Conservation (phyloP, 1,140 invertebrate genomes). For the Drosophila equinoxialis region DNA sequence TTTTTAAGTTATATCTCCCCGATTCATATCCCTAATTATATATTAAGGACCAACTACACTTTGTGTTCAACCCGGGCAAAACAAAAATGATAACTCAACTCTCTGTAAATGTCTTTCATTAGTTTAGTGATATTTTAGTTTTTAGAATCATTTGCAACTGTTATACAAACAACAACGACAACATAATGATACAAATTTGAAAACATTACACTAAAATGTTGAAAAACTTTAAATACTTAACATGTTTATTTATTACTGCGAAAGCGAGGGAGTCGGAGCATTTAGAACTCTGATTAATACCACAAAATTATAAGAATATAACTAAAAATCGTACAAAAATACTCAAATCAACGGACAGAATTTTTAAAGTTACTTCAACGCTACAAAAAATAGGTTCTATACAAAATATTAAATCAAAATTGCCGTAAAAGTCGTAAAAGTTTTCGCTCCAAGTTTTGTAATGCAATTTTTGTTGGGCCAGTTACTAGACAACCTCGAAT, state of each 20-base stretch:
- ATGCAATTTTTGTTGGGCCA: no score
- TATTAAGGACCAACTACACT: slow-evolving; percentile 21
- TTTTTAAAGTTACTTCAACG: no score
- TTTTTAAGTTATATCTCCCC: slow-evolving; percentile 52
- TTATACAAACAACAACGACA: slow-evolving; percentile 37
- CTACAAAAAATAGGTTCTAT: no score
- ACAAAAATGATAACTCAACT: slow-evolving; percentile 12
- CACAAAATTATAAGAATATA: no score
- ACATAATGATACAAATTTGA: slow-evolving; percentile 21
- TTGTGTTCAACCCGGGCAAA: slow-evolving; percentile 62
- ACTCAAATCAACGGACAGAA: no score
- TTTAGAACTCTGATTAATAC: no score
- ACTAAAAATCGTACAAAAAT: no score
- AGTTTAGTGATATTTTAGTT: slow-evolving; percentile 36
- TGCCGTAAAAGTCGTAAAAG: no score
- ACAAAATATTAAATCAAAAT: no score
- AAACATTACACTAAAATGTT: slow-evolving; percentile 30
- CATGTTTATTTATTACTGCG: background rate
- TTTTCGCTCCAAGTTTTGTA: no score
- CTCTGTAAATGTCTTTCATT: slow-evolving; percentile 33
- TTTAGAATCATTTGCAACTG: slow-evolving; percentile 56
- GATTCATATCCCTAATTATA: background rate
- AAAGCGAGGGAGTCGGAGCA: background rate
- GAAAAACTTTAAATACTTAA: slow-evolving; percentile 1
- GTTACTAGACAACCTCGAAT: no score